Conservation (phyloP, 2,113 vertebrate genomes). For the Anguilla rostrata region DNA sequence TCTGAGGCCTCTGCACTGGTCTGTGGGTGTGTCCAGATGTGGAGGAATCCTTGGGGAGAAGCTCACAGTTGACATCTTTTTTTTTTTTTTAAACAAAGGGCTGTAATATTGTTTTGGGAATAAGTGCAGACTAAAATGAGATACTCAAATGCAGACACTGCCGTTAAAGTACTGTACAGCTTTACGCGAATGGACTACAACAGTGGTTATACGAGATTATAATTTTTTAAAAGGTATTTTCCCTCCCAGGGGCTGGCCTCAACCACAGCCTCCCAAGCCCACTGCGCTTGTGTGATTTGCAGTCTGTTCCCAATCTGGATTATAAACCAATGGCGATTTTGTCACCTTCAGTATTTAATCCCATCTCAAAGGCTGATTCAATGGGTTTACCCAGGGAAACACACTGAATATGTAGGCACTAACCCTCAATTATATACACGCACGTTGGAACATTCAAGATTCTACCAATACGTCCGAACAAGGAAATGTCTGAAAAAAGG, state of each 20-base stretch:
- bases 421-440: conserved; percentile 11
- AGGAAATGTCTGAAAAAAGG: not conserved
- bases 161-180: conserved; percentile 8
- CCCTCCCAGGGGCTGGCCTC: not conserved
- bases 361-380: not conserved
- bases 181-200: conserved; percentile 5
- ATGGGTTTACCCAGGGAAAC: not conserved
- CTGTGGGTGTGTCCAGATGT: conserved; percentile 8
- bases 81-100: not conserved
- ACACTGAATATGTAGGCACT: conserved; percentile 2
- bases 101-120: not conserved
- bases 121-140: not conserved
- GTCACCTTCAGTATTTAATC: not conserved
- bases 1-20: not conserved
- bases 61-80: not conserved
- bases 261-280: not conserved
- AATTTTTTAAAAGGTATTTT: not conserved
- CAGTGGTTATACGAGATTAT: not conserved
- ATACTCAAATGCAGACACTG: not conserved
- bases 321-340: not conserved
- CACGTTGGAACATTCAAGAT: conserved; percentile 3
- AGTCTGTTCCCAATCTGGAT: not conserved
- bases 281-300: not conserved
- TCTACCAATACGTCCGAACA: not conserved
- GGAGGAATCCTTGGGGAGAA: not conserved